These are phyloP conservation scores for Hipposideros armiger DNA, from an alignment of 2,113 vertebrate species.

Conservation along the genomic window DNA sequence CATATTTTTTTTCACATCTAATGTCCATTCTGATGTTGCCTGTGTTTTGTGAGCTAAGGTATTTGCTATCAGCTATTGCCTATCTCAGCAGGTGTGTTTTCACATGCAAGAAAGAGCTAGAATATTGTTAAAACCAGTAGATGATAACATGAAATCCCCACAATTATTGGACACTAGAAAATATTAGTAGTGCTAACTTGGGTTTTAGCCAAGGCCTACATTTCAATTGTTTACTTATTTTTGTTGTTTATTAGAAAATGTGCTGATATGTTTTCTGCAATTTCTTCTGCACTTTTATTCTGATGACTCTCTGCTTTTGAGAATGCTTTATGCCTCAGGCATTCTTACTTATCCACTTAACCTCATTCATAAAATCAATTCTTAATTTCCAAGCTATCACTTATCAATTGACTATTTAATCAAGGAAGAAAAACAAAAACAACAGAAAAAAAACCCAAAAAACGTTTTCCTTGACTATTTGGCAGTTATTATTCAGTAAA, in stretches of 20 bases:
- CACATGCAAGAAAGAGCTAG: neutral
- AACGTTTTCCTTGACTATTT: conserved; percentile 67
- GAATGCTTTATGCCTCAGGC: conserved; percentile 58
- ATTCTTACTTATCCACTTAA: conserved; percentile 72
- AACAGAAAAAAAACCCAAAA: neutral
- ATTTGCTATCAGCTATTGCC: neutral
- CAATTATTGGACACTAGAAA: neutral
- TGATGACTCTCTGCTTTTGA: conserved; percentile 72
- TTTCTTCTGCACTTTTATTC: conserved; percentile 37
- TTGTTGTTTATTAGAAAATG: conserved; percentile 5
- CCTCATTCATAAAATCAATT: conserved; percentile 82
- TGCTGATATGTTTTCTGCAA: neutral
- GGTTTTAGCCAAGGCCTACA: conserved; percentile 17
- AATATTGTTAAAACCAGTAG: neutral
- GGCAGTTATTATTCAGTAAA: neutral
- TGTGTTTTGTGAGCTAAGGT: neutral
- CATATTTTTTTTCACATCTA: neutral
- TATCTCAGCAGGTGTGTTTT: neutral
- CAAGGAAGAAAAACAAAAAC: conserved; percentile 17
- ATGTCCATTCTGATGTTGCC: accelerated
- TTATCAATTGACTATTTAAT: conserved; percentile 78
- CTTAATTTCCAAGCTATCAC: conserved; percentile 78
- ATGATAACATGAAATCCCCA: neutral
- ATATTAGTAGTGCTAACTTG: conserved; percentile 29
- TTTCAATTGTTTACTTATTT: conserved; percentile 50